A percentile compares a stretch with the other conserved stretches of the same genome.
phyloP scores from a whole-genome alignment of 2,888 invertebrate genomes.

The Sesia bembeciformis region DNA sequence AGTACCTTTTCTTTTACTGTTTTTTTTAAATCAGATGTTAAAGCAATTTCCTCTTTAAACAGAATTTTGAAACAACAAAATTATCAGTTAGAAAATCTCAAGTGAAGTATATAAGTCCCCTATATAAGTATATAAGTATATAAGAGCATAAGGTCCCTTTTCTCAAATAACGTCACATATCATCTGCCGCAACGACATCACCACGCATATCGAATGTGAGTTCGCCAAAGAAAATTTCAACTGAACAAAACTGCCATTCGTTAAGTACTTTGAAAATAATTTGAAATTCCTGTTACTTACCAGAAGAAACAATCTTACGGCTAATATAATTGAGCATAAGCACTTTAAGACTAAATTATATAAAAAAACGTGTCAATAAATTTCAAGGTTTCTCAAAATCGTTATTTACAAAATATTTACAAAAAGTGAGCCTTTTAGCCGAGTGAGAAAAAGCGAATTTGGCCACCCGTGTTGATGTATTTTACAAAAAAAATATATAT shows the following conservation, averaged over 20 bases:
- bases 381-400: conserved; percentile 47
- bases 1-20: too few relatives aligned
- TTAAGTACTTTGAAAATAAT: conserved; percentile 27
- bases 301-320: conserved; percentile 26
- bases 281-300: neutral
- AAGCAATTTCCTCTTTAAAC: too few relatives aligned
- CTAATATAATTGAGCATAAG: conserved; percentile 71
- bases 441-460: conserved; percentile 43
- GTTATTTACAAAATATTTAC: conserved; percentile 71
- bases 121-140: too few relatives aligned
- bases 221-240: conserved; percentile 1
- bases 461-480: conserved; percentile 39
- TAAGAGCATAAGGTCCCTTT: too few relatives aligned
- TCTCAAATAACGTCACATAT: too few relatives aligned
- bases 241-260: conserved; percentile 9
- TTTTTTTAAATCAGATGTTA: too few relatives aligned
- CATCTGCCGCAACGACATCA: too few relatives aligned
- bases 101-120: too few relatives aligned
- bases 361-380: conserved; percentile 37
- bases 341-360: conserved; percentile 55
- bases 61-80: too few relatives aligned
- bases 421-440: conserved; percentile 45
- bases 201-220: conserved; percentile 3
- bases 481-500: conserved; percentile 15
- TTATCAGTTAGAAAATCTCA: too few relatives aligned